Evolutionary conservation across 2,797 vertebrate species (phyloP).

Genomic region (Percopsis omiscomaycus): DNA sequence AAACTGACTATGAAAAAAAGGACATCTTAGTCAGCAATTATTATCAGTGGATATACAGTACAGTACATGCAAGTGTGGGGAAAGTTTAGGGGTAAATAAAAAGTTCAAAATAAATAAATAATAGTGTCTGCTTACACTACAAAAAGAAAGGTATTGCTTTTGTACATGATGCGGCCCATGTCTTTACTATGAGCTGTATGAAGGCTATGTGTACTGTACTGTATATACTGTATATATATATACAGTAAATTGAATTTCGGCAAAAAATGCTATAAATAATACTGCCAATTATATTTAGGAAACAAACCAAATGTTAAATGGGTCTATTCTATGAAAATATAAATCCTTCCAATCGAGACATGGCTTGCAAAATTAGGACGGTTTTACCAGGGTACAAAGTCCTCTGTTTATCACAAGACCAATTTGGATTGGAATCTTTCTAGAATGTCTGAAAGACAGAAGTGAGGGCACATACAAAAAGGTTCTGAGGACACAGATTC

Average conservation of each 20-base stretch:
- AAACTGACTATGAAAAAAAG: conserved; percentile 29
- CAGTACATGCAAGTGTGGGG: conserved; percentile 4
- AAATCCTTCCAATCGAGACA: neutral
- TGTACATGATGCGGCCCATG: neutral
- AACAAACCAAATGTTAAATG: neutral
- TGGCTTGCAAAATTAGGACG: no score
- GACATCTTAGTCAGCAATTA: conserved; percentile 41
- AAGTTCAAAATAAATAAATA: conserved; percentile 22
- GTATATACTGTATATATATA: neutral
- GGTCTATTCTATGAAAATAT: neutral
- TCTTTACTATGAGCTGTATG: neutral
- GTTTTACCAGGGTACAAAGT: neutral
- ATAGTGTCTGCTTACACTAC: conserved; percentile 37
- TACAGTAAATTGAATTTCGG: neutral
- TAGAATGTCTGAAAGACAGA: conserved; percentile 26
- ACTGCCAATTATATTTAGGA: neutral
- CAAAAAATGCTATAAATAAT: neutral
- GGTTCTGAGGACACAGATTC: conserved; percentile 42
- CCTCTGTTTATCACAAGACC: conserved; percentile 1
- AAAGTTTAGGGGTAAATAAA: conserved; percentile 11
- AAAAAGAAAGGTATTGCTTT: conserved; percentile 12
- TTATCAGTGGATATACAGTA: conserved; percentile 32
- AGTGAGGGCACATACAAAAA: conserved; percentile 28
- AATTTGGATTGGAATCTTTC: conserved; percentile 17
- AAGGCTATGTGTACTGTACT: neutral